Base-by-base conservation (phyloP, 2,888 invertebrate species). In the Cheilosia scutellata region DNA sequence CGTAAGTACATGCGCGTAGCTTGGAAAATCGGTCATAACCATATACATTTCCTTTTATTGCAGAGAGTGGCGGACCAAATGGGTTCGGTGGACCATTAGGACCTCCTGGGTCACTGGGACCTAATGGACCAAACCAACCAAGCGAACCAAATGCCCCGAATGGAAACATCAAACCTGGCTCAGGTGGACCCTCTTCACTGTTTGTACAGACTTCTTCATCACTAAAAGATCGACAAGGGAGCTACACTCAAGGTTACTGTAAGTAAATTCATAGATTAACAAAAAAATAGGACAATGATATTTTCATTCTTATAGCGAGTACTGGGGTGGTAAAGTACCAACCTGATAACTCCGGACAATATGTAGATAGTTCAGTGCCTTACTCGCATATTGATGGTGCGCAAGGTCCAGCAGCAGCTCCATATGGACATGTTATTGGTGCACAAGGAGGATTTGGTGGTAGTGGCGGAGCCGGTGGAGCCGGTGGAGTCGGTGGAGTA, bases 401-500 rank as follows among this genome's bases (percentile, higher is more conserved):
- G 11, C 89, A 91, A 63, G 90, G 89, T 9, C 74, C 87, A 20
- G 87, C 77, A 65, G 55, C 87, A 20, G 82, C 75, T 78, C 74
- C 87, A 2, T 76, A 75, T 62, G 75, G 11, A 2, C 86, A 87
- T 68, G 25, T 82, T 37, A 60, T 66, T 13, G 87, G 86, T 5
- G 65, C 76, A 2, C 55, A 87, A 16, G 88, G 88, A 44, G 88
- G 87, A 6, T 60, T 49, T 5, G 88, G 87, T 0, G 87, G 88
- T 0, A 88, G 87, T 37, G 88, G 88, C 25, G 89, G 90, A 0
- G 88, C 87, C 62, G 80, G 89, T 25, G 66, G 70, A 5, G 29
- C 89, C n/a, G n/a, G 88, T 13, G 55, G 84, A n/a, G 20, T 51
- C 29, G 80, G 94, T 93, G 49, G 57, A 20, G 20, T 20, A 20